Evolutionary conservation across 2,888 invertebrate genomes (phyloP), one percentile per base, ranked within the genome.

Genomic region (Conchocele bisecta): DNA sequence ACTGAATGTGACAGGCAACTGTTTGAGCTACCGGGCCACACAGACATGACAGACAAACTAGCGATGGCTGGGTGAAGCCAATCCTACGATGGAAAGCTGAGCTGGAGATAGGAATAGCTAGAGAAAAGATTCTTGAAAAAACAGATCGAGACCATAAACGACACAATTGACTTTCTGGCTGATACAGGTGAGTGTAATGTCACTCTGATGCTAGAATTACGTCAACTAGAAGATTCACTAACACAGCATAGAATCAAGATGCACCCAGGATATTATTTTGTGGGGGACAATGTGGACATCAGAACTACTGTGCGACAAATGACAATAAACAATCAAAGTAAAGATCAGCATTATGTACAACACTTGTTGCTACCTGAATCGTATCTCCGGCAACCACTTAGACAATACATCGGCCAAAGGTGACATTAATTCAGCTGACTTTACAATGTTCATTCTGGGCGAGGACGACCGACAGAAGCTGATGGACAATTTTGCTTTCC

Each of bases 271-370:
- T 75, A 39, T 24, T 75, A 75, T 33, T 75, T 75, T 68, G 68
- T 75, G 20, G 75, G 75, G 3, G 71, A 72, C 51, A 75, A 75
- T 68, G 75, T 72, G 2, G 71, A 75, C 17, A 56, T 75, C 60
- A 24, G 35, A 15, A 75, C 70, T 15, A 53, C 51, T 31, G 75
- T 75, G 0, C 39, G 75, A 9, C 57, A 70, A 20, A 70, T 75
- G 75, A 63, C 70, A 11, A 15, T 60, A n/a, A 29, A 15, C 11
- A 66, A 56, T 17, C 70, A 71, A 46, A 50, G 63, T 17, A 72
- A 67, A 39, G 72, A 67, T 17, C 67, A 67, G n/a, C 66, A 72
- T 24, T n/a, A 72, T 72, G 72, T 72, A 48, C 26, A 67, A 71
- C 22, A 67, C 67, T 22, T 75, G 67, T 51, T 58, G 59, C 11